Evolutionary conservation across 2,888 invertebrate species (phyloP), one percentile per base, ranked within the genome.

Genomic region (Aelia acuminata): DNA sequence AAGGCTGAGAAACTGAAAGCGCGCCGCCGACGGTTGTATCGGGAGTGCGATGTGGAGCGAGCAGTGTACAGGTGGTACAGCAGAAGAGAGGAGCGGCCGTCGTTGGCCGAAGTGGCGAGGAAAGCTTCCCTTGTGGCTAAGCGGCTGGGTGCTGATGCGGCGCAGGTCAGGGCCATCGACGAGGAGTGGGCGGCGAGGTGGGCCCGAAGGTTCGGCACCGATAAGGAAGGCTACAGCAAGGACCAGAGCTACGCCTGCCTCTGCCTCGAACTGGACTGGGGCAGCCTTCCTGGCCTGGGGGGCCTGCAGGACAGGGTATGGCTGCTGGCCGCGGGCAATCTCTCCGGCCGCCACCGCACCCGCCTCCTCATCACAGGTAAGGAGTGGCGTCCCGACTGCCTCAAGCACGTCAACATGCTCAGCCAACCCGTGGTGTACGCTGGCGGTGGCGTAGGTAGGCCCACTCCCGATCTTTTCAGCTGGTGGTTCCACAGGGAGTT

Each of bases 401-500:
- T 93, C 43, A 91, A 92, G 84, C 91, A 92, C 70, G 93, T 93
- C 84, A 93, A 93, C 91, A 93, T 93, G 93, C 90, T 93, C 22
- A 93, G 92, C 85, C 93, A 93, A 89, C 93, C 93, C 11, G 93
- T 93, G 7, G 92, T 93, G 20, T 93, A 93, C 90, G 93, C 93
- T 0, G 93, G 93, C 0, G 93, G 93, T 10, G 93, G 93, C 26
- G 92, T 92, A 43, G 93, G 93, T 11, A 91, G 91, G 2, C 90
- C 93, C 3, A 93, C 93, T 0, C 91, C 92, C 3, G 93, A 93
- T 87, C 91, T 93, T 15, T 93, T 93, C 89, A 91, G 92, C 11
- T 93, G 93, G 93, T 93, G 93, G 93, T 93, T 93, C 87, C 92
- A 92, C 87, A 92, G 92, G n/a, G 93, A 93, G 90, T 93, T 93